Evolutionary conservation across 92 coral and sea anemone genomes (phyloP).

Genomic region (Parazoanthus darwini): DNA sequence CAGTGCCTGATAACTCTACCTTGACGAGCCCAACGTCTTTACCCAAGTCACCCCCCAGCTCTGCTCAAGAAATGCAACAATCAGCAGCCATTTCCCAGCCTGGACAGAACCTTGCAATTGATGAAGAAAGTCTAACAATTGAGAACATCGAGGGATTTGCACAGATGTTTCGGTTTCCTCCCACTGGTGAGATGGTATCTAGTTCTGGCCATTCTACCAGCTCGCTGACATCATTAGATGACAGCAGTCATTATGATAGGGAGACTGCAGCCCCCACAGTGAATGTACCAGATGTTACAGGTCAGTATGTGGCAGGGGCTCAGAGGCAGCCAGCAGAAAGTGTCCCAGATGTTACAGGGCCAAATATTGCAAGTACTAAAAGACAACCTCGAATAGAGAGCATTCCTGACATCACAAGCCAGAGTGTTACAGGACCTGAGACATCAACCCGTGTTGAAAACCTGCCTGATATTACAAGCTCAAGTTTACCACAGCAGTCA

Average conservation of each 20-base stretch:
- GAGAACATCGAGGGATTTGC: slow-evolving; percentile 64
- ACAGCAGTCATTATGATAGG: not conserved
- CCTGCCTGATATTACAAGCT: not conserved
- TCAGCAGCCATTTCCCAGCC: not conserved
- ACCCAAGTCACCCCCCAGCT: not conserved
- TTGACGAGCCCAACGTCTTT: not conserved
- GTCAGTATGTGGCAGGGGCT: not conserved
- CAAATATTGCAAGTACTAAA: not conserved
- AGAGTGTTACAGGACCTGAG: not conserved
- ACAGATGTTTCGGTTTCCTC: slow-evolving; percentile 49
- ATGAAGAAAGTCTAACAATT: slow-evolving; percentile 50
- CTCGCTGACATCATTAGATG: slow-evolving; percentile 31
- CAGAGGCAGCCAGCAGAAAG: not conserved
- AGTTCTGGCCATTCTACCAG: slow-evolving; percentile 35
- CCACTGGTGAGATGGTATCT: not conserved
- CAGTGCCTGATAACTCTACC: not conserved
- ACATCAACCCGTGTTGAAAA: not conserved
- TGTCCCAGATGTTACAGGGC: slow-evolving; percentile 22
- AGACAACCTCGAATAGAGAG: not conserved
- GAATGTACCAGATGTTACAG: not conserved
- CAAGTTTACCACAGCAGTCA: not conserved
- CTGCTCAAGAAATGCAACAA: not conserved
- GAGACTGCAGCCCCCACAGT: not conserved
- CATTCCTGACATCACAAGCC: slow-evolving; percentile 26
- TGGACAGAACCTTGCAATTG: not conserved